Evolutionary conservation across 2,797 vertebrate species (phyloP).

Genomic region (Rhabdophis nuchalis): DNA sequence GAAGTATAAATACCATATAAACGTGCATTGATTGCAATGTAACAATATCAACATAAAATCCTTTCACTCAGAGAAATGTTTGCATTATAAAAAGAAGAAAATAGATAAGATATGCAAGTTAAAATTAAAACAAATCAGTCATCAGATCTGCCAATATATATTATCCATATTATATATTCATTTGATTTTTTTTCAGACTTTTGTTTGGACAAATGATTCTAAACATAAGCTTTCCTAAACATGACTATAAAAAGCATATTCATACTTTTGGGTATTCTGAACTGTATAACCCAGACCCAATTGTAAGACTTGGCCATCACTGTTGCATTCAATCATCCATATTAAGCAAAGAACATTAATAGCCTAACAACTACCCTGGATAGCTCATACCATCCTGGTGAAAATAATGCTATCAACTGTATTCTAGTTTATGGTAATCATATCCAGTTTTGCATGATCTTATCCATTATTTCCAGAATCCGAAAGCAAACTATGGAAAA

Average conservation of each 20-base stretch:
- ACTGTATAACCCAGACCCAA: neutral
- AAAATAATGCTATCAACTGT: neutral
- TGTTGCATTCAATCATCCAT: neutral
- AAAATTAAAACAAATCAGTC: neutral
- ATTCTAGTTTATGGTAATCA: neutral
- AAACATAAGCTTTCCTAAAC: neutral
- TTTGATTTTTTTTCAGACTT: neutral
- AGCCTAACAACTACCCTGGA: neutral
- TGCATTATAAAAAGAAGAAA: neutral
- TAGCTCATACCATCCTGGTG: fast-evolving
- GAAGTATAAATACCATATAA: neutral
- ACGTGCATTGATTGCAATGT: neutral
- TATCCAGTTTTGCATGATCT: neutral
- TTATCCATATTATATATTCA: neutral
- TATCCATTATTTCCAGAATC: neutral
- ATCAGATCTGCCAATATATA: neutral
- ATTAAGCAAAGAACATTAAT: neutral
- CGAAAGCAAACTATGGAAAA: constrained; percentile 24
- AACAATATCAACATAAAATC: neutral
- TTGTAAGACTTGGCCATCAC: neutral
- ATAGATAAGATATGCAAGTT: neutral
- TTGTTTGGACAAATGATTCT: neutral
- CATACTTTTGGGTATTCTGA: neutral
- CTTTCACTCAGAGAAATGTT: neutral
- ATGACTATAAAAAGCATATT: neutral